Percentiles rank a stretch among this genome's conserved stretches.
Evolutionary conservation across 1,140 invertebrate species (phyloP).

Genomic region (Drosophila sp.): DNA sequence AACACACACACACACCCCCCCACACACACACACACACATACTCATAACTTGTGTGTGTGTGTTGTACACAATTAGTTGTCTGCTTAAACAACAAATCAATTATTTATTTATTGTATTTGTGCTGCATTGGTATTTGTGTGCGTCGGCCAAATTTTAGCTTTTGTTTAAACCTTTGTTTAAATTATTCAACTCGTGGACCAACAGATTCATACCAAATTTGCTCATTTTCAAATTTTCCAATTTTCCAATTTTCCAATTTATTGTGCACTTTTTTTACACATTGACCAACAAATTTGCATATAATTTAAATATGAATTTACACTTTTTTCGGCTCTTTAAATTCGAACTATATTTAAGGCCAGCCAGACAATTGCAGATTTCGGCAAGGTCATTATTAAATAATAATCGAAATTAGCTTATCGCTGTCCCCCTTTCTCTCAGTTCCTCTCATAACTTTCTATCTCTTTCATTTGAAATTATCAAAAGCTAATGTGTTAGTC

Average conservation of each 20-base stretch:
- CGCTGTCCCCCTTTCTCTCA: neutral
- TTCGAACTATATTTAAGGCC: neutral
- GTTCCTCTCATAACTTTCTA: neutral
- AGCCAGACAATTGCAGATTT: constrained; percentile 37
- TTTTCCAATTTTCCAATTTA: constrained; percentile 21
- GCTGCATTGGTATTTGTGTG: constrained; percentile 38
- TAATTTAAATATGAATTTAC: too few relatives aligned
- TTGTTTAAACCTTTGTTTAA: constrained; percentile 62
- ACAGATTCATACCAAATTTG: constrained; percentile 26
- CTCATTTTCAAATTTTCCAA: constrained; percentile 26
- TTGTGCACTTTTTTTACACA: neutral
- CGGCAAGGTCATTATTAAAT: constrained; percentile 43
- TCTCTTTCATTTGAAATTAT: neutral
- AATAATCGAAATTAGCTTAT: constrained; percentile 26
- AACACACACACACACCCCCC: constrained; percentile 11
- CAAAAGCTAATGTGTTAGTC: constrained; percentile 25
- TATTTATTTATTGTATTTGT: constrained; percentile 66
- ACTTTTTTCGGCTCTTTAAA: constrained; percentile 6
- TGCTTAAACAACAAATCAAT: constrained; percentile 72
- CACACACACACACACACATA: neutral
- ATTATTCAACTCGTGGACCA: constrained; percentile 49
- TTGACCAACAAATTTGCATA: constrained; percentile 22
- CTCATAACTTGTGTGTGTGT: neutral
- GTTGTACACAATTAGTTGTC: constrained; percentile 68
- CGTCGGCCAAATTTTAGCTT: constrained; percentile 63